Base-by-base conservation (phyloP, 1,140 invertebrate species). In the Nasonia giraulti region DNA sequence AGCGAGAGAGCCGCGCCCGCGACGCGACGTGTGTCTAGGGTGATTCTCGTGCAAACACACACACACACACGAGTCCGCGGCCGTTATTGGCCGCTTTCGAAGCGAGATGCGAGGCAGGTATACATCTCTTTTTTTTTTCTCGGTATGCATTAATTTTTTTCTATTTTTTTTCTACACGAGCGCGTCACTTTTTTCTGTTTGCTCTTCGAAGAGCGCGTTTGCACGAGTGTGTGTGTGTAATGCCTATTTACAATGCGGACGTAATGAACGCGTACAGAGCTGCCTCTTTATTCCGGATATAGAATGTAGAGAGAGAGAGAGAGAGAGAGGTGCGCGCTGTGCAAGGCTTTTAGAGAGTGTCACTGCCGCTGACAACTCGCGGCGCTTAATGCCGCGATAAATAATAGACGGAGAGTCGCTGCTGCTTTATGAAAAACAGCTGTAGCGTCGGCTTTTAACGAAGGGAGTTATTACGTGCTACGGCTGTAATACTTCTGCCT, bases 21-120 rank as follows among this genome's bases (percentile, higher is more conserved):
- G 47, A 20, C 71, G n/a, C 47, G 74, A 69, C 75, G 68, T 33
- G 44, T 37, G 66, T 78, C 83, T 74, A 66, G 83, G 83, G 83
- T 84, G 68, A 85, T 85, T 3, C 5, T 37, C 55, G 50, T 69
- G 78, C 50, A 85, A 80, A 76, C 50, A 85, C 27, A 27, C 27
- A 27, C 27, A 27, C 27, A 27, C 27, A 27, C 37, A 76, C 69
- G 44, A 74, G 69, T 10, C 11, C 6, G 17, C 27, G 27, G 27
- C 12, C 80, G 31, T 62, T 62, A 71, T 82, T 82, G 73, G 33
- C 50, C 73, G 55, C 73, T 82, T 82, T 76, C 62, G 50, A 62
- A 82, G 68, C 33, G 11, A 23, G 69, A 14, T 4, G 27, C 66
- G 66, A 71, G 27, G 12, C 50, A 23, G 10, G 47, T 31, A 31